Percentiles rank a stretch among this genome's conserved stretches.
Evolutionary conservation across 1,140 invertebrate genomes (phyloP).

Genomic region (Helicoverpa zea): DNA sequence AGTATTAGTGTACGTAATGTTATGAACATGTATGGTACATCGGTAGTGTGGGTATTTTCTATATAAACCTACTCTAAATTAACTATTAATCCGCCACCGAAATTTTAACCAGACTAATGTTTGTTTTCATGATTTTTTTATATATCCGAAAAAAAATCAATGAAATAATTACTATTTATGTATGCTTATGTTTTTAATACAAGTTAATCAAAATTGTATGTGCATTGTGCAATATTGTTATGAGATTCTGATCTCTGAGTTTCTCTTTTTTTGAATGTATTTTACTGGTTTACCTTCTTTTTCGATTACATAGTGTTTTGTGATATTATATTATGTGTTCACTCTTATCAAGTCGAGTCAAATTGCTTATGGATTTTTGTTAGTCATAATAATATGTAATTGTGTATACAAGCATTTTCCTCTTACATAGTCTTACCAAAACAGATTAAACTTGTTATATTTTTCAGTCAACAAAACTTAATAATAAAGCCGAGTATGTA

Average conservation of each 20-base stretch:
- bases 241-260: slow-evolving; percentile 36
- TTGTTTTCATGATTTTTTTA: neutral
- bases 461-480: too few relatives aligned
- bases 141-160: neutral
- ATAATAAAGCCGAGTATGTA: neutral
- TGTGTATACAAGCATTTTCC: too few relatives aligned
- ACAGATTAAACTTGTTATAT: neutral
- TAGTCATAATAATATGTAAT: neutral
- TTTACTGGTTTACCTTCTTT: neutral
- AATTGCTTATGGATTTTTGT: neutral
- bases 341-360: slow-evolving; percentile 12
- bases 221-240: slow-evolving; percentile 21
- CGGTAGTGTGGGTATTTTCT: neutral
- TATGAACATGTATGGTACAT: slow-evolving; percentile 20
- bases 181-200: neutral
- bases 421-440: neutral
- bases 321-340: slow-evolving; percentile 16
- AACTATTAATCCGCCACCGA: neutral
- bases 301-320: neutral
- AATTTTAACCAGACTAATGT: slow-evolving; percentile 3
- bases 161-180: neutral
- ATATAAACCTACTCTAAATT: neutral
- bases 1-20: slow-evolving; percentile 38
- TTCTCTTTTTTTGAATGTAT: neutral
- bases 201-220: slow-evolving; percentile 7